Conservation (phyloP, 2,888 invertebrate genomes). For the Pecten maximus region DNA sequence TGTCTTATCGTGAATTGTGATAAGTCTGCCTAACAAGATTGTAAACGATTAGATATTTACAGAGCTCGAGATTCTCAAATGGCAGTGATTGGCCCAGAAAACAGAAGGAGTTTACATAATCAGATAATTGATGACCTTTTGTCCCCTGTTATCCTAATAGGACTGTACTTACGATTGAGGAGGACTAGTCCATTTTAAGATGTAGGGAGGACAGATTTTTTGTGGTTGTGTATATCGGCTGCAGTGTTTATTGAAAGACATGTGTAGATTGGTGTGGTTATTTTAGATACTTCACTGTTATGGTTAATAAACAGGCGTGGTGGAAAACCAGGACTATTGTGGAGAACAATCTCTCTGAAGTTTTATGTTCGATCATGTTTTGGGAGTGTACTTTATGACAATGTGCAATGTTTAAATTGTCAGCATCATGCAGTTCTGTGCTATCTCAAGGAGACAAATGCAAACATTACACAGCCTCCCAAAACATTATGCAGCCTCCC, state of each 20-base stretch:
- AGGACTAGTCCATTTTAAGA: not conserved
- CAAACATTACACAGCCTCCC: too few relatives aligned
- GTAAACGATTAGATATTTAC: constrained; percentile 9
- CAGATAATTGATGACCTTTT: constrained; percentile 18
- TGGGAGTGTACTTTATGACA: too few relatives aligned
- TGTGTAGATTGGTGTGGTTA: constrained; percentile 3
- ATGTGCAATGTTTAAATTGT: too few relatives aligned
- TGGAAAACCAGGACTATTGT: not conserved
- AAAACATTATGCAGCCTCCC: too few relatives aligned
- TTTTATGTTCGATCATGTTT: too few relatives aligned
- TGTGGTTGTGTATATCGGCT: not conserved
- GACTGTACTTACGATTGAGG: not conserved
- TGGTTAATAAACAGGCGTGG: not conserved
- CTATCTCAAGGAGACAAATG: too few relatives aligned
- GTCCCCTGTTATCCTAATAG: constrained; percentile 5
- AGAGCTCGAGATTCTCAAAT: not conserved
- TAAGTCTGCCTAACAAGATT: not conserved
- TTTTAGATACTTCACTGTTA: not conserved
- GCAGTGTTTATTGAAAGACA: constrained; percentile 16
- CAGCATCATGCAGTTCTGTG: too few relatives aligned
- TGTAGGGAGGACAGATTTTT: not conserved
- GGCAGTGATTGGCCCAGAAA: not conserved
- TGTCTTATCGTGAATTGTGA: not conserved
- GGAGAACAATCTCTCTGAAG: not conserved
- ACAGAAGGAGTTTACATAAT: constrained; percentile 3